Percentiles rank a stretch among this genome's conserved stretches.
phyloP scores from a whole-genome alignment of 2,797 vertebrate genomes.

The Vespertilio murinus region DNA sequence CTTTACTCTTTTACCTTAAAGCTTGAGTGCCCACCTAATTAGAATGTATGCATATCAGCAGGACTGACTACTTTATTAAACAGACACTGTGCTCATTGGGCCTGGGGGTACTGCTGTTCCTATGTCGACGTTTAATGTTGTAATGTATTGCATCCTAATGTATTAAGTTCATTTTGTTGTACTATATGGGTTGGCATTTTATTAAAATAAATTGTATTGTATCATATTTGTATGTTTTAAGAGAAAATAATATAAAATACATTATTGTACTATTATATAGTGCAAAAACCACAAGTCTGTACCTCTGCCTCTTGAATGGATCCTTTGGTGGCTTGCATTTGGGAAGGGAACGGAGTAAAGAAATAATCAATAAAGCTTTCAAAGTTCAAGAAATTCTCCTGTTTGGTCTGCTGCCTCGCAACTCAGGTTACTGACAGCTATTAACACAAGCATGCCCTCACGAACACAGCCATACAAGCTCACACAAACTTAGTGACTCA shows the following conservation, averaged over 20 bases:
- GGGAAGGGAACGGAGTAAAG: constrained; percentile 61
- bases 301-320: constrained; percentile 63
- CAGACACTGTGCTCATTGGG: constrained; percentile 56
- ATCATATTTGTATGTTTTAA: constrained; percentile 74
- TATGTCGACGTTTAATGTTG: constrained; percentile 69
- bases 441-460: background rate
- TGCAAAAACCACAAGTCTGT: constrained; percentile 58
- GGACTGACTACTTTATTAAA: constrained; percentile 47
- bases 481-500: background rate
- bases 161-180: constrained; percentile 79
- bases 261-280: constrained; percentile 73
- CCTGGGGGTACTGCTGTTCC: constrained; percentile 61
- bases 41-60: constrained; percentile 71
- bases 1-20: constrained; percentile 55
- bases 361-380: constrained; percentile 64
- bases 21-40: constrained; percentile 41
- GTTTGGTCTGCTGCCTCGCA: constrained; percentile 20
- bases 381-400: constrained; percentile 52
- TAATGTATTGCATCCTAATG: constrained; percentile 78
- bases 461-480: background rate
- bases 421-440: constrained; percentile 38
- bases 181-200: constrained; percentile 80
- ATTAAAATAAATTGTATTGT: constrained; percentile 79
- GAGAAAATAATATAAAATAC: constrained; percentile 77
- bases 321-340: constrained; percentile 45